Percentiles rank a stretch among this genome's conserved stretches.
phyloP scores from a whole-genome alignment of 2,113 vertebrate genomes.

The rabbit (Oryctolagus cuniculus) region mOryCun1.1 NC_091438.1:160050001-160050500 shows the following conservation, averaged over 20 bases:
- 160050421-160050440: conserved; percentile 69
- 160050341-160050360: conserved; percentile 54
- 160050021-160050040: background rate
- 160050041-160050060: too few relatives aligned
- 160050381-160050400: conserved; percentile 78
- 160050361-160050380: conserved; percentile 70
- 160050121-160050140: too few relatives aligned
- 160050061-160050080: background rate
- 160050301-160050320: conserved; percentile 40
- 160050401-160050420: conserved; percentile 71
- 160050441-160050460: conserved; percentile 68
- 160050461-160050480: conserved; percentile 69
- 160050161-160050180: background rate
- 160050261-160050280: background rate
- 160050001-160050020: too few relatives aligned
- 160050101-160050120: too few relatives aligned
- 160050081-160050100: fast-evolving
- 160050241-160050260: background rate
- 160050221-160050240: background rate
- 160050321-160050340: conserved; percentile 42
- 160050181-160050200: conserved; percentile 29
- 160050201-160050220: background rate
- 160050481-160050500: conserved; percentile 72
- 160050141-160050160: background rate
- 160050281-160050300: background rate